Base-by-base conservation (phyloP, 2,888 invertebrate species). In the Unio pictorum region DNA sequence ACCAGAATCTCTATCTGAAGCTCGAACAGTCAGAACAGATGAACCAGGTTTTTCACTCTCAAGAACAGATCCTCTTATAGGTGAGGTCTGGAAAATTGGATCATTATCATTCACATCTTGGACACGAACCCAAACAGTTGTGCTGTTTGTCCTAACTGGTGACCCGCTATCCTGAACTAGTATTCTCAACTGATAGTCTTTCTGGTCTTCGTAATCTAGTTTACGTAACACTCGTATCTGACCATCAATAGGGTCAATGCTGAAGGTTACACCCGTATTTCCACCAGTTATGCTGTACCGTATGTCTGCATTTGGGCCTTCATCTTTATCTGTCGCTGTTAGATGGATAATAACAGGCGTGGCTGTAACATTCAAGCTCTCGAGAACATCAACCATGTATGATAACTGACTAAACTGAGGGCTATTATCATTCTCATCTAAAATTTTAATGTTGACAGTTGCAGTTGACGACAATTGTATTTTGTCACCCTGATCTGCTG, bases 231-330 rank as follows among this genome's bases (percentile, higher is more conserved):
- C 91, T 0, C 95, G 94, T 3, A 91, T 77, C 87, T 97, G 95
- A 0, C 99, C 99, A 71, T 95, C 95, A 83, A 96, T 93, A 68
- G 96, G 95, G 91, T 99, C 98, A 57, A 99, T 97, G 2, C 95
- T 94, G 89, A 99, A 98, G 85, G 96, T 96, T 81, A 95, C 95
- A 88, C 96, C 95, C 0, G 95, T 95, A 91, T 98, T 98, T 34
- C 98, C 97, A 15, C 98, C 96, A 80, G 98, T 97, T 81, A 99
- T 96, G 20, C 96, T 96, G 91, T 96, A 98, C 64, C 97, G 93
- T 67, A 99, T 94, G 0, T 95, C 95, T 3, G 96, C 96, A 90
- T 99, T 99, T 28, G 94, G 93, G 0, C 97, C 98, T 65, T 95
- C 93, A 90, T 99, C 99, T 0, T 94, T 94, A 89, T 99, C 99